phyloP scores from a whole-genome alignment of 2,797 vertebrate species.

The Muscicapa comitata region DNA sequence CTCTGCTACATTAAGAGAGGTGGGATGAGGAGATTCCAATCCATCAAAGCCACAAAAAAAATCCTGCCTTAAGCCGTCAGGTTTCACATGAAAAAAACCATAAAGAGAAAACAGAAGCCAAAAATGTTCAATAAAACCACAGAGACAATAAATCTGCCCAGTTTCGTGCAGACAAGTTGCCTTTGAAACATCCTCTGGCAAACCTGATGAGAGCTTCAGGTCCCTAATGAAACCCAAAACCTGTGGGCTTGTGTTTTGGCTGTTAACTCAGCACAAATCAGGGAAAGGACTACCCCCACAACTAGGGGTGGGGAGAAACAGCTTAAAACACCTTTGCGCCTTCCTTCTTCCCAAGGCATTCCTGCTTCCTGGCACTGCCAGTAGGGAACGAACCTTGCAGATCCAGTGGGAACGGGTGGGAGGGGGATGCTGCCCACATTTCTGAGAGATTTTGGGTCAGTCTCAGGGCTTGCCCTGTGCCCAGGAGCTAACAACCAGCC shows the following conservation, averaged over 20 bases:
- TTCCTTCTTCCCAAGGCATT: neutral
- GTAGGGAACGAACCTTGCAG: neutral
- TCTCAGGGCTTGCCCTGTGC: neutral
- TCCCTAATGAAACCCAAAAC: slow-evolving; percentile 32
- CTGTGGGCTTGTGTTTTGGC: neutral
- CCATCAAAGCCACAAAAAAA: slow-evolving; percentile 46
- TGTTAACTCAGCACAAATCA: neutral
- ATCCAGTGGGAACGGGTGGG: fast-evolving
- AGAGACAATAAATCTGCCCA: slow-evolving; percentile 50
- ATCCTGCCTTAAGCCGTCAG: slow-evolving; percentile 16
- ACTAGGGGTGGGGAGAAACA: fast-evolving
- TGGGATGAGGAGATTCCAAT: neutral
- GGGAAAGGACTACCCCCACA: neutral
- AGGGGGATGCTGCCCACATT: neutral
- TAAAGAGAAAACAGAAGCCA: slow-evolving; percentile 47
- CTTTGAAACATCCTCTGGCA: slow-evolving; percentile 43
- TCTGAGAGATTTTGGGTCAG: neutral
- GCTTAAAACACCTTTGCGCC: neutral
- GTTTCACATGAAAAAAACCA: neutral
- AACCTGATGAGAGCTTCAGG: slow-evolving; percentile 12
- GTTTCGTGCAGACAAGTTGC: neutral
- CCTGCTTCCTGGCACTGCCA: neutral
- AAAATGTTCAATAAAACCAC: slow-evolving; percentile 33
- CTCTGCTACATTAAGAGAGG: neutral
- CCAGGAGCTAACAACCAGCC: neutral